A percentile compares a stretch with the other conserved stretches of the same genome.
These are phyloP conservation scores for Synergus itoensis DNA, from an alignment of 2,888 invertebrate genomes.

Conservation along the genomic window DNA sequence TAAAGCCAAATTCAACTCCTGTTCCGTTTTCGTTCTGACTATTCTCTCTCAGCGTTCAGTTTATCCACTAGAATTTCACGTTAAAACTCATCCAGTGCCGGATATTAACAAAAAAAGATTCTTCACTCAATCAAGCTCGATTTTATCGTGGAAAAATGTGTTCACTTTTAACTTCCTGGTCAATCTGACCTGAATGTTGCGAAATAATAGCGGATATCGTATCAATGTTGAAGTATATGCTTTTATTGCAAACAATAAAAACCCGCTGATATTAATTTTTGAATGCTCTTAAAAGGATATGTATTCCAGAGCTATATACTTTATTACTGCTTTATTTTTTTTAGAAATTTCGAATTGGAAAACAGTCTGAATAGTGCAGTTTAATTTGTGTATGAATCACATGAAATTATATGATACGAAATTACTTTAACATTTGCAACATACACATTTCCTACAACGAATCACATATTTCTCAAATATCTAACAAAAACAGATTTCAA, in stretches of 20 bases:
- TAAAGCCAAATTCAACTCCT: not conserved
- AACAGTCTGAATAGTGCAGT: no score
- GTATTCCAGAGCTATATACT: not conserved
- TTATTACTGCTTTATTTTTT: no score
- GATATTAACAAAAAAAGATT: constrained; percentile 37
- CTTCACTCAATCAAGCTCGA: constrained; percentile 26
- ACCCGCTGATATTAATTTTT: not conserved
- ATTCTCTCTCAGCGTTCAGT: not conserved
- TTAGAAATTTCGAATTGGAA: no score
- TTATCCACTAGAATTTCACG: constrained; percentile 7
- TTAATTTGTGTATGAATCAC: no score
- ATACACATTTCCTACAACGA: no score
- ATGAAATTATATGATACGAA: not conserved
- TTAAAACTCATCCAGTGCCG: constrained; percentile 29
- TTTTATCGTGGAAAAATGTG: constrained; percentile 22
- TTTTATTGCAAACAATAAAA: not conserved
- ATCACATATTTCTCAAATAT: no score
- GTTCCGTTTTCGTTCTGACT: not conserved
- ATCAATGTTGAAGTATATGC: not conserved
- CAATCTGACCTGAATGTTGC: not conserved
- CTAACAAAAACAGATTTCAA: no score
- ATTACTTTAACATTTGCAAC: no score
- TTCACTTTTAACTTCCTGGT: constrained; percentile 6
- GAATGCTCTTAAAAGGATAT: constrained; percentile 15
- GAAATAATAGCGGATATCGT: constrained; percentile 24